A percentile compares a stretch with the other conserved stretches of the same genome.
phyloP scores from a whole-genome alignment of 2,113 vertebrate genomes.

The Oriolus oriolus region DNA sequence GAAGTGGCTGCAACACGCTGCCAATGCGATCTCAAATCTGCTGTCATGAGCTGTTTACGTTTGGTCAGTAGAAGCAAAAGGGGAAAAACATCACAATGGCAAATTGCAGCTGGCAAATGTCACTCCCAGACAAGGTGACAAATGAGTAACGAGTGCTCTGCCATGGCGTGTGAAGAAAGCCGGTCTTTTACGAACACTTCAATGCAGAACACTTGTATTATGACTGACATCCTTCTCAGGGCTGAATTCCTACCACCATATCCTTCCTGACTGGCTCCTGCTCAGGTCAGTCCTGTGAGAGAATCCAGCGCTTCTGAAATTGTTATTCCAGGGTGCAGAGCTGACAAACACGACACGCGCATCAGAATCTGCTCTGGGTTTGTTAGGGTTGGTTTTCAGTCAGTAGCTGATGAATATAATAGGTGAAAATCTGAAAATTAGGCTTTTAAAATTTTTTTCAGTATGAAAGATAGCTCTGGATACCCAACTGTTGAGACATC shows the following conservation, averaged over 20 bases:
- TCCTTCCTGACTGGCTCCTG: slow-evolving; percentile 1
- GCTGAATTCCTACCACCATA: slow-evolving; percentile 18
- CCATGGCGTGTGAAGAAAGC: slow-evolving; percentile 10
- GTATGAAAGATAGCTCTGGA: not conserved
- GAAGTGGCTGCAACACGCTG: not conserved
- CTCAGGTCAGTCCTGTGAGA: not conserved
- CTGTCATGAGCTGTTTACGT: not conserved
- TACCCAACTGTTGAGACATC: not conserved
- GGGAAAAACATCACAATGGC: not conserved
- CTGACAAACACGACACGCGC: accelerated
- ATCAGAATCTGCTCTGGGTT: not conserved
- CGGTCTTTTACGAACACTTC: not conserved
- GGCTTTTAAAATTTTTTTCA: not conserved
- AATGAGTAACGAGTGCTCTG: not conserved
- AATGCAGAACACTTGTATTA: not conserved
- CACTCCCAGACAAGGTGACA: not conserved
- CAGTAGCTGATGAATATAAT: not conserved
- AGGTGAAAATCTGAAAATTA: not conserved
- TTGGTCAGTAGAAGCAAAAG: not conserved
- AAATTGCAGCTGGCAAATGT: not conserved
- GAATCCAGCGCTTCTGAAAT: not conserved
- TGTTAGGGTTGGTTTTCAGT: not conserved
- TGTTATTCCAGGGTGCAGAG: not conserved
- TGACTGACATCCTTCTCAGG: slow-evolving; percentile 45
- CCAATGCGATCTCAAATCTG: not conserved